Base-by-base conservation (phyloP, 2,113 vertebrate genomes). In the Australoheros scitulus region DNA sequence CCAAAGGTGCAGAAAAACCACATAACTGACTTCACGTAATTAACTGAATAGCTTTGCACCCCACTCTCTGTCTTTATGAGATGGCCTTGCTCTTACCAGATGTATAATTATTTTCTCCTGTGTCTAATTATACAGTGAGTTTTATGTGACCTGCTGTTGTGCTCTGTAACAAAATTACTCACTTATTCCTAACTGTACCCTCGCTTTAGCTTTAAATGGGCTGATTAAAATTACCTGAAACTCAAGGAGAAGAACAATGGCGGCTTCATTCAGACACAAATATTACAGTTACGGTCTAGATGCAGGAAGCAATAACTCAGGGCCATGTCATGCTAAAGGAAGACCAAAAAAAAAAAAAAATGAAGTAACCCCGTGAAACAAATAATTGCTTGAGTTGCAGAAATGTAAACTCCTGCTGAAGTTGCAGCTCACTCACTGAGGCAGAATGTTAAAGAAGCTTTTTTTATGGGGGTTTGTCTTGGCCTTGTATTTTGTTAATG, bases 31-130 rank as follows among this genome's bases (percentile, higher is more conserved):
- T 95, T 80, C 88, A 87, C 81, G 74, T 95, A 95, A 96, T 95
- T 95, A 93, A 94, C 94, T 83, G 87, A 95, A 93, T 90, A 92
- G 88, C 92, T 84, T 93, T 55, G 84, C 93, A 63, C 91, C 87
- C 91, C 92, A 83, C 85, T 87, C 84, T 84, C 81, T 80, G 87
- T 83, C 82, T 92, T 91, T 90, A 88, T 92, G 94, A 92, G 91
- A 93, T 60, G 84, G 89, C 87, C 81, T 61, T 34, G 58, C 89
- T 91, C 86, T 82, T 70, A 91, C 93, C 93, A 95, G 94, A 95
- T 92, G 91, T 92, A 77, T 94, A 90, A 93, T 95, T 94, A 92
- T 95, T 95, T 95, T 94, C 93, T 93, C 86, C 91, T 95, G 94
- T 77, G 91, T 94, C 89, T 95, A 94, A 95, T 95, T 96, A 94